Conservation (phyloP, 2,797 vertebrate genomes). For the Heterohyrax brucei region DNA sequence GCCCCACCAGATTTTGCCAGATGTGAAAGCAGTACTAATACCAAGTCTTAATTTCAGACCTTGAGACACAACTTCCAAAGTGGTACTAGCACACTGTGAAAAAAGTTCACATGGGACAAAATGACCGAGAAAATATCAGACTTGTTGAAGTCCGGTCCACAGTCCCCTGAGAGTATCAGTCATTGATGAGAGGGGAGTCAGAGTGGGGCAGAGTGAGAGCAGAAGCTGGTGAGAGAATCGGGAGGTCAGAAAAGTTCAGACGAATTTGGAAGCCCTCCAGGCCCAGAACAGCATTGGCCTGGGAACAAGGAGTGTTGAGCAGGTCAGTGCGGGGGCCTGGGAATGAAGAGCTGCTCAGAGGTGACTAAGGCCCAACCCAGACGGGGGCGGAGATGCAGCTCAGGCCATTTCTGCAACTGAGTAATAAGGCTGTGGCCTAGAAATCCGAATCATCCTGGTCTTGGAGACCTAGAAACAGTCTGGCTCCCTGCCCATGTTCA, state of each 20-base stretch:
- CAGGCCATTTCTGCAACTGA: neutral
- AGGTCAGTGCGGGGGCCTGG: constrained; percentile 75
- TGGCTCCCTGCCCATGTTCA: neutral
- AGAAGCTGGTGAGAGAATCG: neutral
- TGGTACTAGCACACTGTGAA: neutral
- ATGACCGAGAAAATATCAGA: neutral
- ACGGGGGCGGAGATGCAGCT: fast-evolving
- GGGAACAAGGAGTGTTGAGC: neutral
- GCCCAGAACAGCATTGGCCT: neutral
- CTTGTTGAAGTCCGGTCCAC: fast-evolving
- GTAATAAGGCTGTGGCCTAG: neutral
- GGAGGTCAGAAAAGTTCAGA: neutral
- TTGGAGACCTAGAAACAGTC: neutral
- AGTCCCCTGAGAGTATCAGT: fast-evolving
- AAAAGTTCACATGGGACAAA: neutral
- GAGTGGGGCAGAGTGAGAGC: fast-evolving
- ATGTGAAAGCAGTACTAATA: neutral
- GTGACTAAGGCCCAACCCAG: neutral
- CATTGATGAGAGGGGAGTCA: neutral
- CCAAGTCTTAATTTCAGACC: no score
- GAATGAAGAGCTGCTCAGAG: neutral
- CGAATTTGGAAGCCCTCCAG: constrained; percentile 25
- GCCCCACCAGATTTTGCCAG: neutral
- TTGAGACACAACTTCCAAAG: neutral
- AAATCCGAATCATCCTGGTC: neutral